Base-by-base conservation (phyloP, 2,113 vertebrate genomes). In the Mus pahari region DNA sequence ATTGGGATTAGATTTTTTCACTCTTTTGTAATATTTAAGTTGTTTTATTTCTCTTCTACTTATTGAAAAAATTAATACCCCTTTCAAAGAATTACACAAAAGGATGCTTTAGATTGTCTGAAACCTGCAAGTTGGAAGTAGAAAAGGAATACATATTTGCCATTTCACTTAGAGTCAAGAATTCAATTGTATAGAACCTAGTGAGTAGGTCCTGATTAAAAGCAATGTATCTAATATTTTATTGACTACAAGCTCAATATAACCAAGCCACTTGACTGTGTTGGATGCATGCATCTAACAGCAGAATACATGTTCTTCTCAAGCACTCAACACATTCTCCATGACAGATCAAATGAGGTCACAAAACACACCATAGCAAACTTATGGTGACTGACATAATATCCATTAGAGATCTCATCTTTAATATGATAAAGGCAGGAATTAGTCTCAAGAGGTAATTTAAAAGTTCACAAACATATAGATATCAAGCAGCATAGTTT, bases 131-230 rank as follows among this genome's bases (percentile, higher is more conserved):
- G 92, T 33, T 89, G 50, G 75, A 96, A 96, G 36, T 16, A 83
- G 53, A 91, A 89, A 22, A 88, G 13, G 20, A 92, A 91, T 91
- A 96, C 78, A 89, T 91, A 94, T 92, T 94, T 87, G 89, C 70
- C 86, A 94, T 48, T 94, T 92, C 28, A 91, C 64, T 95, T 86
- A 83, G 71, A 89, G 90, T 92, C 81, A 90, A 75, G 94, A 75
- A 93, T 87, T 97, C 74, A 88, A 71, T 78, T 88, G 19, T 45
- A 94, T 10, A 86, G 70, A 10, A 81, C 48, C 39, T 91, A 7
- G 19, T 48, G 28, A 94, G 36, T 50, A 31, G 12, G 45, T n/a
- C 7, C 42, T 60, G 45, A 70, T 93, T 91, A 64, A 86, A 94
- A 94, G 45, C 45, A 70, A 62, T 89, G 81, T 16, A 82, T 74